Evolutionary conservation across 2,113 vertebrate species (phyloP).

Genomic region (human (Homo sapiens)): DNA sequence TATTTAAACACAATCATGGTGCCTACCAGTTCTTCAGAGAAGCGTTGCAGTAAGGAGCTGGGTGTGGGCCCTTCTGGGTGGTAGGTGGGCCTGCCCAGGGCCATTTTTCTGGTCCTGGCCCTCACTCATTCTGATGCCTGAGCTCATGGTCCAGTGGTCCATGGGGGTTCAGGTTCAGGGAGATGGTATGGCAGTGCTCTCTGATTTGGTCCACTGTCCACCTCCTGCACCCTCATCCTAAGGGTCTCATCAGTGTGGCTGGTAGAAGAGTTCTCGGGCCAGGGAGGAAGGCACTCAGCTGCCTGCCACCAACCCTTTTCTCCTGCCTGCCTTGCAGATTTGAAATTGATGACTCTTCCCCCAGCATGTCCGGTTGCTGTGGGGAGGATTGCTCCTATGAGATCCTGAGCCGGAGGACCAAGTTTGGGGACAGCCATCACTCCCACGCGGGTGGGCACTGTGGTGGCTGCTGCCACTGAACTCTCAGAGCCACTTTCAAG

Average conservation of each 20-base stretch:
- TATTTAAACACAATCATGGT: constrained; percentile 96
- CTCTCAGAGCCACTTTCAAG: neutral
- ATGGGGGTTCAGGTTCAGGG: neutral
- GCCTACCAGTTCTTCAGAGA: constrained; percentile 97
- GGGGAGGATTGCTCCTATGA: constrained; percentile 95
- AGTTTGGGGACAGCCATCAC: constrained; percentile 92
- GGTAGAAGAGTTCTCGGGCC: neutral
- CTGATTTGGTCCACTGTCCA: neutral
- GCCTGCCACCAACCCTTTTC: neutral
- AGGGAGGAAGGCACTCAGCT: neutral
- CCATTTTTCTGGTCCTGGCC: neutral
- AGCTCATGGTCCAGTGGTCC: neutral
- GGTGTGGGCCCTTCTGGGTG: neutral
- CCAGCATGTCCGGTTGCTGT: constrained; percentile 94
- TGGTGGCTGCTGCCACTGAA: constrained; percentile 94
- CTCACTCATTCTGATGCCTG: neutral
- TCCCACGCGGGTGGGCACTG: constrained; percentile 90
- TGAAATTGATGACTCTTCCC: constrained; percentile 94
- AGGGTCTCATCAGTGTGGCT: neutral
- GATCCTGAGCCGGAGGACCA: constrained; percentile 94
- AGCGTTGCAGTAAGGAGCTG: constrained; percentile 92
- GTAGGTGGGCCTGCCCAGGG: too few species aligned
- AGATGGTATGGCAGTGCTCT: neutral
- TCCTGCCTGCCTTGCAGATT: constrained; percentile 83
- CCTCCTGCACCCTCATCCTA: neutral